Evolutionary conservation across 1,140 invertebrate genomes (phyloP), one percentile per base, ranked within the genome.

Genomic region (Ylistrum balloti): DNA sequence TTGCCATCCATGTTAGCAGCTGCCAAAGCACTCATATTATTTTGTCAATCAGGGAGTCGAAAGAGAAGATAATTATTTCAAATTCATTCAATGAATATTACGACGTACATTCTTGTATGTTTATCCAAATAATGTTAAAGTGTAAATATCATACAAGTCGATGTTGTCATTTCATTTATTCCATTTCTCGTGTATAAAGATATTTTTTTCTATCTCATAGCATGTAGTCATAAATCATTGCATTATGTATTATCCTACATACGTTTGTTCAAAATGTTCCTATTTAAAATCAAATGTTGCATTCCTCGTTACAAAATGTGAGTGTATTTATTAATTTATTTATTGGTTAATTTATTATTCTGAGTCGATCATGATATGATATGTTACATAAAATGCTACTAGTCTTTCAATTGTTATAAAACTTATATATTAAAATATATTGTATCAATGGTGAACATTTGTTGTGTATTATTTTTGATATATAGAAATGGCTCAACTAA

Each of bases 371-470:
- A 74, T 28, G 28, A 74, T 56, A 56, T 74, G 56, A 74, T 22
- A 74, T 74, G n/a, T 74, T 74, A 74, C 56, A 74, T 74, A 74
- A 74, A 74, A 74, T 74, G 56, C 56, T 74, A 74, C 56, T 74
- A 74, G 56, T 74, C 56, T 74, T 74, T 74, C 56, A 74, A 74
- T 74, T 74, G 56, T 74, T 74, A 74, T 74, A 74, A 74, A 74
- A 74, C 56, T 74, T 74, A 74, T 74, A 74, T 74, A 74, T 74
- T 74, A 74, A 74, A 74, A 74, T 74, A 74, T 74, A 74, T 74
- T 74, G 56, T 74, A 74, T 74, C 56, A 74, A 74, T 74, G 56
- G 56, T 74, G 5, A 13, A 74, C 28, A 11, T 9, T 74, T 74
- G 56, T 74, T 28, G 5, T 74, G 56, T 74, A 28, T 28, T 74